Base-by-base conservation (phyloP, 2,888 invertebrate species). In the Mythimna impura region DNA sequence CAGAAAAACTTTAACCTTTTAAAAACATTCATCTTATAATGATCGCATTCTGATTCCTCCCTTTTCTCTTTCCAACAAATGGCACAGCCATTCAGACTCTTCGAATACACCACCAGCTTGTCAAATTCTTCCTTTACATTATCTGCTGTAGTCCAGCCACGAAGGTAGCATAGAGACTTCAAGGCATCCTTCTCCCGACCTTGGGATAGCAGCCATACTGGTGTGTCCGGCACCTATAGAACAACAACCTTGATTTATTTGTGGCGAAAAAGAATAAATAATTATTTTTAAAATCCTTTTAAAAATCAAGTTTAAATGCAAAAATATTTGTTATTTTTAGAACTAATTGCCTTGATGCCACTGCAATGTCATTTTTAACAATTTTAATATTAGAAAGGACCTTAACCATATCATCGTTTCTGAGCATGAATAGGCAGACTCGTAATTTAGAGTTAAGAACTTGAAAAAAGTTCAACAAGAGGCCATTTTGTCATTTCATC, bases 211-310 rank as follows among this genome's bases (percentile, higher is more conserved):
- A 97, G 88, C 97, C 97, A 97, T 25, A 97, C 92, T 40, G 97
- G 97, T 0, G 97, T 96, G 88, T 97, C 97, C 12, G 97, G 97
- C 0, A 96, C 94, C 97, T 97, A 73, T 64, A 58, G 9, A 66
- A 52, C 10, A 17, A 20, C 17, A 47, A 47, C 7, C 0, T 47
- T 47, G 17, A 47, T 17, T 17, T 5, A 47, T 43, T 43, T 17
- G 47, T 47, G 47, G 17, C 17, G 0, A 47, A 50, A 20, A 20
- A 50, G 7, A n/a, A n/a, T 9, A 9, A 52, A 3, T 0, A 50
- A 50, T 6, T 6, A 36, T 34, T 6, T 4, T 4, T 7, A 0
- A 3, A 10, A 40, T 40, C 40, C 12, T 0, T 14, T 17, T 47
- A 2, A 14, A 47, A 47, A 47, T 47, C 14, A 36, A 36, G 36